Evolutionary conservation across 1,140 invertebrate genomes (phyloP).

Genomic region (Rhopalosiphum maidis): DNA sequence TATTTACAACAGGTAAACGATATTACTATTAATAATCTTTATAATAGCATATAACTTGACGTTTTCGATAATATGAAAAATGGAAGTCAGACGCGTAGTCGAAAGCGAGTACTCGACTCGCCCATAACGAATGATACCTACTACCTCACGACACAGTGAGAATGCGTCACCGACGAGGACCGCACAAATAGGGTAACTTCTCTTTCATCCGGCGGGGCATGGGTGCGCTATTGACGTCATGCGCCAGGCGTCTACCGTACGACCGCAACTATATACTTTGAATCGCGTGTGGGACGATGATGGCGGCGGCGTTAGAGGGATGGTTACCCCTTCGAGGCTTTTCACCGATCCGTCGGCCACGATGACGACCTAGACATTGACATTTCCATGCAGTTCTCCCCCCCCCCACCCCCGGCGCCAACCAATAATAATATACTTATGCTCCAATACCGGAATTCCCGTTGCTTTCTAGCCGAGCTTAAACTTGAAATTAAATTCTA

Average conservation of each 20-base stretch:
- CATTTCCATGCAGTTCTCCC: neutral
- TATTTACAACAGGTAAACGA: too few relatives aligned
- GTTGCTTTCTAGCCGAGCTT: neutral
- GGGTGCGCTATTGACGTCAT: neutral
- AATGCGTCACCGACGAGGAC: neutral
- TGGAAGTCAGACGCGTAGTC: neutral
- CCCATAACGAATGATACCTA: neutral
- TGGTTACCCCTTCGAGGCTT: neutral
- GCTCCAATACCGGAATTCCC: neutral
- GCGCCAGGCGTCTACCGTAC: neutral
- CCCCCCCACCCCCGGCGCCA: too few relatives aligned
- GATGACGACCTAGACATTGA: conserved; percentile 13
- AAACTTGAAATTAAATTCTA: neutral
- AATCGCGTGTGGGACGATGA: neutral
- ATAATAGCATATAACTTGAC: neutral
- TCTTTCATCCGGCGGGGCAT: neutral
- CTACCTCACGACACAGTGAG: neutral
- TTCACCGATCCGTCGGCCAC: neutral
- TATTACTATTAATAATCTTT: too few relatives aligned
- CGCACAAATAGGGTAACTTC: neutral
- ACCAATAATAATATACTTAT: neutral
- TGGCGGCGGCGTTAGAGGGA: neutral
- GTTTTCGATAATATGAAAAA: neutral
- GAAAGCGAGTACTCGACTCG: neutral
- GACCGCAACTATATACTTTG: neutral